These are phyloP conservation scores for Digitonthophagus gazella DNA, from an alignment of 2,888 invertebrate genomes.

Conservation along the genomic window DNA sequence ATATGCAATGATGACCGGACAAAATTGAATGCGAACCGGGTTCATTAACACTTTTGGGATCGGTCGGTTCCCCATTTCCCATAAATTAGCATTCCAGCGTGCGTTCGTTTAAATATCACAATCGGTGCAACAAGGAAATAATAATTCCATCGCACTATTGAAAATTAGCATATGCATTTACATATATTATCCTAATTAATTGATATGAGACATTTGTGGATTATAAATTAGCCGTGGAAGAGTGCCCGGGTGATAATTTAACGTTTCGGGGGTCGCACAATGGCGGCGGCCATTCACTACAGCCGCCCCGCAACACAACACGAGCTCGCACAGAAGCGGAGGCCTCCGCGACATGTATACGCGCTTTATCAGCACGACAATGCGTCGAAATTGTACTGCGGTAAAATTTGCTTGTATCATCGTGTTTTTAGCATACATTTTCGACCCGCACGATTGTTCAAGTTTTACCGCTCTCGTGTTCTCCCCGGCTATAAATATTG, in stretches of 20 bases:
- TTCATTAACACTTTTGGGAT: constrained; percentile 15
- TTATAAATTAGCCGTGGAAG: constrained; percentile 13
- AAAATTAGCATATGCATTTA: constrained; percentile 14
- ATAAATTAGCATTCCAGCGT: not conserved
- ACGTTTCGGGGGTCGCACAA: not conserved
- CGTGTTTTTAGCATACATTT: constrained; percentile 14
- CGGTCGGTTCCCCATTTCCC: not conserved
- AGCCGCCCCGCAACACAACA: not conserved
- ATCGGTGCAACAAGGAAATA: constrained; percentile 5
- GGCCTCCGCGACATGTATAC: constrained; percentile 10
- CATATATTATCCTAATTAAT: constrained; percentile 16
- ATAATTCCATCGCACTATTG: constrained; percentile 6
- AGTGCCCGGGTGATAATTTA: constrained; percentile 12
- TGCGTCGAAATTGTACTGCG: constrained; percentile 12
- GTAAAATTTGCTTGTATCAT: constrained; percentile 3
- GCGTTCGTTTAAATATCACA: not conserved
- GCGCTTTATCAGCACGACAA: constrained; percentile 10
- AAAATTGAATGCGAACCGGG: constrained; percentile 3
- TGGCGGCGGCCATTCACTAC: not conserved
- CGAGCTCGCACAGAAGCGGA: not conserved
- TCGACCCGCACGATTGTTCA: not conserved
- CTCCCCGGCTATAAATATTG: not conserved
- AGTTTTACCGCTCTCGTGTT: not conserved
- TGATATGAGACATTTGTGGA: constrained; percentile 12
- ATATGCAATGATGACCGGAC: constrained; percentile 7